Conservation (phyloP, 2,888 invertebrate genomes). For the Tigriopus californicus region DNA sequence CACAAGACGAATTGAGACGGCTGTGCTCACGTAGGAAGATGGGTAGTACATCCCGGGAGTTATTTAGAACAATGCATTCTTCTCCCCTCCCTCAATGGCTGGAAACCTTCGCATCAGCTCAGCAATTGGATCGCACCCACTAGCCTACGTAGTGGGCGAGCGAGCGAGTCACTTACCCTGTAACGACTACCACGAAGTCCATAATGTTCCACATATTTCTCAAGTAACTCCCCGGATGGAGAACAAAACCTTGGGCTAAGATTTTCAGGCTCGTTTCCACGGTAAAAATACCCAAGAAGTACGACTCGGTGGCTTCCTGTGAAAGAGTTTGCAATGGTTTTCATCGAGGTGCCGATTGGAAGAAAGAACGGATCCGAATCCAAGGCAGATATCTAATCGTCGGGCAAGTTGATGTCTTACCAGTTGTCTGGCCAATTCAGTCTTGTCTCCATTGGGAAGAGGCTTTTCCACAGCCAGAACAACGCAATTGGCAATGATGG, state of each 20-base stretch:
- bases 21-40: too few relatives aligned
- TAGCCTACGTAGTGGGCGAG: too few relatives aligned
- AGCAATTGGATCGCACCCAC: too few relatives aligned
- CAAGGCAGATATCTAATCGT: background rate
- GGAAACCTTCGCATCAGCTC: too few relatives aligned
- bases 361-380: background rate
- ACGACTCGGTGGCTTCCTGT: constrained; percentile 96
- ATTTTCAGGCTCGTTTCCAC: constrained; percentile 99
- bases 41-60: too few relatives aligned
- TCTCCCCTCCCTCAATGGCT: too few relatives aligned
- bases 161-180: constrained; percentile 59
- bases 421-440: constrained; percentile 95
- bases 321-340: constrained; percentile 24
- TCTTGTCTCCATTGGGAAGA: constrained; percentile 96
- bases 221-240: constrained; percentile 98
- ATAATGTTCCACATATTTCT: constrained; percentile 99
- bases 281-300: constrained; percentile 99
- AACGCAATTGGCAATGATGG: constrained; percentile 99
- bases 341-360: too few relatives aligned
- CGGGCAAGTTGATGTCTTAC: constrained; percentile 37
- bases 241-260: constrained; percentile 97
- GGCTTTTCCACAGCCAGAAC: constrained; percentile 99
- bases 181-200: constrained; percentile 99
- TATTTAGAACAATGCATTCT: too few relatives aligned
- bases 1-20: too few relatives aligned